Evolutionary conservation across 1,140 invertebrate genomes (phyloP).

Genomic region (Leptopilina clavipes): DNA sequence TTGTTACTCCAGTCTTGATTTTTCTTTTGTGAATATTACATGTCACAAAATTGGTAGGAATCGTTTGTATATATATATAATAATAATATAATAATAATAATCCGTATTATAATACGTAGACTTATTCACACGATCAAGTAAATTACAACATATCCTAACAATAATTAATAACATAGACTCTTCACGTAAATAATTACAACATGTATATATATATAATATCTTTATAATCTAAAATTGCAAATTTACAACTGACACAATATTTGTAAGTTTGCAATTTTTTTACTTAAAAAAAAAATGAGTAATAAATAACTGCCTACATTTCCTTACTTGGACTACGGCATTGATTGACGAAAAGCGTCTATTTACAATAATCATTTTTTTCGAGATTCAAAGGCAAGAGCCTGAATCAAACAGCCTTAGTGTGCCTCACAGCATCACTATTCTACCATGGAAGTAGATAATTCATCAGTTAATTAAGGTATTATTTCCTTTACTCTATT

Average conservation of each 20-base stretch:
- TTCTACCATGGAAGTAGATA: slow-evolving; percentile 22
- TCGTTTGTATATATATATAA: not conserved
- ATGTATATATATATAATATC: slow-evolving; percentile 24
- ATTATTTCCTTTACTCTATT: too few relatives aligned
- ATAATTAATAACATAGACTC: slow-evolving; percentile 30
- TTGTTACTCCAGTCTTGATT: slow-evolving; percentile 23
- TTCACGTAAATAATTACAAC: slow-evolving; percentile 32
- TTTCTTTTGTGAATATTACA: slow-evolving; percentile 17
- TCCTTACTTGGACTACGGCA: slow-evolving; percentile 37
- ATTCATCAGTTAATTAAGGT: not conserved
- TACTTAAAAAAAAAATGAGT: slow-evolving; percentile 24
- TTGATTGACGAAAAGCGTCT: slow-evolving; percentile 28
- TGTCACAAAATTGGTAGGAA: slow-evolving; percentile 23
- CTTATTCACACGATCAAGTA: slow-evolving; percentile 9
- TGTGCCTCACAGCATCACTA: slow-evolving; percentile 32
- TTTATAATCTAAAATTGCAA: slow-evolving; percentile 11
- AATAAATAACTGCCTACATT: slow-evolving; percentile 43
- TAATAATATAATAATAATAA: not conserved
- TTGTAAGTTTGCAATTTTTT: slow-evolving; percentile 4
- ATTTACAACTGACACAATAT: slow-evolving; percentile 31
- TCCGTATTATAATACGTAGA: not conserved
- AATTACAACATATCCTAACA: slow-evolving; percentile 13
- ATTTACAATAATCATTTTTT: slow-evolving; percentile 41
- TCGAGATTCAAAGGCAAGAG: slow-evolving; percentile 40
- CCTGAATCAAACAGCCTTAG: slow-evolving; percentile 37